phyloP scores from a whole-genome alignment of 2,113 vertebrate genomes.

The Monopterus albus region DNA sequence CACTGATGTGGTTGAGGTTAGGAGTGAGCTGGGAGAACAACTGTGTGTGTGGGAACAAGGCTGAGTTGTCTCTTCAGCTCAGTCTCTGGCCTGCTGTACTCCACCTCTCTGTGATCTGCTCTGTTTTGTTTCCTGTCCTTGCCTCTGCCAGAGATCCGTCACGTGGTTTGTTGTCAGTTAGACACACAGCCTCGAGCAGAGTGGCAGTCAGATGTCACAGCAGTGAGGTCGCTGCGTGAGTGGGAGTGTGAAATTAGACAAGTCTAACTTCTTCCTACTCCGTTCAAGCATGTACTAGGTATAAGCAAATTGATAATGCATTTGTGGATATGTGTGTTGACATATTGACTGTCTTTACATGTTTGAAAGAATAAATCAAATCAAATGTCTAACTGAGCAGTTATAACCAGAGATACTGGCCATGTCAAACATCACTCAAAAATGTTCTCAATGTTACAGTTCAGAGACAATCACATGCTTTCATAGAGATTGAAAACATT shows the following conservation, averaged over 20 bases:
- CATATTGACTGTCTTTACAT: no score
- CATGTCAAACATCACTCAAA: no score
- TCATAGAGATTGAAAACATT: no score
- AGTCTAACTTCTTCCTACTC: no score
- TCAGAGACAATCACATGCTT: no score
- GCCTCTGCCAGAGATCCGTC: neutral
- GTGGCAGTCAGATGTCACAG: neutral
- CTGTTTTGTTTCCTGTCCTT: conserved; percentile 12
- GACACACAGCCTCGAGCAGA: neutral
- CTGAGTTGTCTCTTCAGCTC: conserved; percentile 43
- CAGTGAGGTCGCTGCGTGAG: neutral
- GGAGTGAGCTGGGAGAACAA: conserved; percentile 27
- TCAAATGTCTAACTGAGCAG: no score
- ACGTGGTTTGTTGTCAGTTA: conserved; percentile 11
- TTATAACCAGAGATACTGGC: no score
- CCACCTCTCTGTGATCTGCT: conserved; percentile 16
- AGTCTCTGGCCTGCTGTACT: neutral
- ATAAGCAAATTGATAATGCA: no score
- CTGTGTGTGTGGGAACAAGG: conserved; percentile 57
- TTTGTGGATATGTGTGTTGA: no score
- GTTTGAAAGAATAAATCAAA: no score
- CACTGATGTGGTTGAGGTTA: conserved; percentile 51
- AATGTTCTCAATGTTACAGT: no score
- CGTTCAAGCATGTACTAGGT: no score
- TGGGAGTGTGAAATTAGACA: neutral